A percentile compares a stretch with the other conserved stretches of the same genome.
These are phyloP conservation scores for Ptilorrhoa leucosticta DNA, from an alignment of 2,113 vertebrate species.

Conservation along the genomic window DNA sequence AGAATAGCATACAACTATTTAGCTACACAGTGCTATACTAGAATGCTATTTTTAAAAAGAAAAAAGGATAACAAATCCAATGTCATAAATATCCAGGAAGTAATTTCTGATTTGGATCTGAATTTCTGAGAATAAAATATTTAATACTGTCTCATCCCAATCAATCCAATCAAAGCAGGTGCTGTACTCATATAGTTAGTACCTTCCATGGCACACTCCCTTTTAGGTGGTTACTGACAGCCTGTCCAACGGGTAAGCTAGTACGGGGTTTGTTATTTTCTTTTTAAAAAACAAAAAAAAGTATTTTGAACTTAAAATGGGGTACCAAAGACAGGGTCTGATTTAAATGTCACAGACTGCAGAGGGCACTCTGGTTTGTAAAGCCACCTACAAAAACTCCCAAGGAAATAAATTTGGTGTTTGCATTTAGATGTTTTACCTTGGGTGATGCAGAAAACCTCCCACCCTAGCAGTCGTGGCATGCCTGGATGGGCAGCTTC, in stretches of 20 bases:
- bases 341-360: neutral
- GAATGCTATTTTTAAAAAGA: neutral
- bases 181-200: neutral
- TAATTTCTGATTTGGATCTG: neutral
- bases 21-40: neutral
- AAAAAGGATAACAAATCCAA: neutral
- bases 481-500: neutral
- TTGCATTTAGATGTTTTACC: neutral
- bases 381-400: neutral
- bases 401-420: neutral
- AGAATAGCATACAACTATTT: neutral
- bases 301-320: neutral
- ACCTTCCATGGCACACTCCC: neutral
- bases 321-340: neutral
- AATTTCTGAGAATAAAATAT: neutral
- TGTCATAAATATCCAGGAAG: neutral
- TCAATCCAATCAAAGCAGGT: neutral
- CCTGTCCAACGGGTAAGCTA: neutral
- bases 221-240: neutral
- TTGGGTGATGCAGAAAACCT: neutral
- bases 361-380: neutral
- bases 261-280: neutral
- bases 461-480: rapidly evolving
- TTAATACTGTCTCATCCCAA: neutral
- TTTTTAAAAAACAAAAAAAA: neutral